Evolutionary conservation across 92 coral and sea anemone species (phyloP).

Genomic region (Montipora capitata): DNA sequence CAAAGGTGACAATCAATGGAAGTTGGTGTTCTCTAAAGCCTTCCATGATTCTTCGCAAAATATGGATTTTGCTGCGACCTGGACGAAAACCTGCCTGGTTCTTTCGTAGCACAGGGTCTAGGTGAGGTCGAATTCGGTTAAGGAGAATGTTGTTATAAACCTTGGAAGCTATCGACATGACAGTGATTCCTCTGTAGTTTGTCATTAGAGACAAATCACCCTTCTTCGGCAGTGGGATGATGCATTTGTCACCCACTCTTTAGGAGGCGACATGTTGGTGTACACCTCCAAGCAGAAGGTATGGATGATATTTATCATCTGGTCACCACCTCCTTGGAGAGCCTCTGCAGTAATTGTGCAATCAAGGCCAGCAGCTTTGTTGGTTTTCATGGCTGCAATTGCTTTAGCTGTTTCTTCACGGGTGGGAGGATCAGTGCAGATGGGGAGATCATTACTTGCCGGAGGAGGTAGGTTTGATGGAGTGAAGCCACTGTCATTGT

Average conservation of each 20-base stretch:
- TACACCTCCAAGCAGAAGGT: slow-evolving; percentile 15
- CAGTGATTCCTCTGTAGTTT: neutral
- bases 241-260: slow-evolving; percentile 8
- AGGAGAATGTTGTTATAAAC: slow-evolving; percentile 11
- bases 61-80: slow-evolving; percentile 29
- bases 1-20: neutral
- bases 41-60: neutral
- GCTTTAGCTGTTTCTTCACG: no score
- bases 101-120: neutral
- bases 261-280: slow-evolving; percentile 1
- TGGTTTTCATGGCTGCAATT: no score
- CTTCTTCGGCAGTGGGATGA: neutral
- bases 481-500: slow-evolving; percentile 10
- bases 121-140: neutral
- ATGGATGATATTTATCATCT: slow-evolving; percentile 10
- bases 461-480: slow-evolving; percentile 3
- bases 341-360: neutral
- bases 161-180: slow-evolving; percentile 26
- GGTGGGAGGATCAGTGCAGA: no score
- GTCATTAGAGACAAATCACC: no score
- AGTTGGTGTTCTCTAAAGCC: neutral
- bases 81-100: slow-evolving; percentile 20
- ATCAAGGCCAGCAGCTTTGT: neutral
- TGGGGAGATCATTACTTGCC: no score
- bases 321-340: slow-evolving; percentile 7